Evolutionary conservation across 2,113 vertebrate genomes (phyloP), one percentile per base, ranked within the genome.

Genomic region (Neolamprologus ventralis): DNA sequence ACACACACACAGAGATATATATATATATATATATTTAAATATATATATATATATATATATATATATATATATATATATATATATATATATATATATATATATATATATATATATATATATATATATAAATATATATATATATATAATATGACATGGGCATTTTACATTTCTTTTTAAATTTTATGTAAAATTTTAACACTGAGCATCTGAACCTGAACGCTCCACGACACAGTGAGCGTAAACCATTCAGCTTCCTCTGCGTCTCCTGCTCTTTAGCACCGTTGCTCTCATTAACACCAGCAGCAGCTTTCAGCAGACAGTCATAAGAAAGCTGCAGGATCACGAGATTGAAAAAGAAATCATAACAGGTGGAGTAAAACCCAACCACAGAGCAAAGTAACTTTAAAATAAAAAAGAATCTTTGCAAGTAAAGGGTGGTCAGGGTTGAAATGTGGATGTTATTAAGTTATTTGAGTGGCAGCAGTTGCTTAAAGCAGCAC

Each of bases 191-290:
- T 3, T 9, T 42, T 0, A 5, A 45, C 16, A 12, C 42, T 17
- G 71, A 47, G 71, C 16, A 19, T 47, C 0, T 75, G 37, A 73
- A 45, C 2, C 68, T 45, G 14, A 12, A 28, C 9, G 2, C 40
- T 12, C 23, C 9, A 19, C 0, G 3, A 19, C 16, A 49, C 42
- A 19, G 9, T 0, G 42, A 63, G 23, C 0, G 54, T 7, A 47
- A 7, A 28, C 40, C 14, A 1, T 11, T 28, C 21, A 47, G 13
- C 23, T 47, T 75, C 23, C 71, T 35, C 60, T 2, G 2, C 1
- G 0, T 47, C n/a, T 73, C 9, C 71, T 28, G 68, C 4, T 11
- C 21, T 75, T 28, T 5, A 75, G 9, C 14, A 9, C 0, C 4
- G 21, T 7, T 49, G 71, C 0, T 26, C 71, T 49, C 42, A 75